Conservation (phyloP, 2,888 invertebrate genomes). For the Dusona sp. region DNA sequence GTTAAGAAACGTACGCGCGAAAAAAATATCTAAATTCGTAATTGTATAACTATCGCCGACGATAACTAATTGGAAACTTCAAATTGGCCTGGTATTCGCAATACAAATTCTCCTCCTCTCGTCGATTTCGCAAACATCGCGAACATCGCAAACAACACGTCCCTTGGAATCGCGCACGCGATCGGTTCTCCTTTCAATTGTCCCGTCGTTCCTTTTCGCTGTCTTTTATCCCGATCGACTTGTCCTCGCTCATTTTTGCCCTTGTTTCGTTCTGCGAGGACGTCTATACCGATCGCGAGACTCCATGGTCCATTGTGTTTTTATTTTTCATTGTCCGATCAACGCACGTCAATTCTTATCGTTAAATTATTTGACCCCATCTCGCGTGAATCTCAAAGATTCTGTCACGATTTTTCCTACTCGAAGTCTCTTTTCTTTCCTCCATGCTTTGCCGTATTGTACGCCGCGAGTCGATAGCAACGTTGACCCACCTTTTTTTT, state of each 20-base stretch:
- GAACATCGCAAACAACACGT: constrained; percentile 51
- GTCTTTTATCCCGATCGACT: constrained; percentile 15
- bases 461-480: neutral
- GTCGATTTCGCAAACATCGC: constrained; percentile 50
- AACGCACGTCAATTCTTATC: constrained; percentile 10
- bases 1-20: neutral
- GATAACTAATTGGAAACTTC: neutral
- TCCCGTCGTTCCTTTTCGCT: constrained; percentile 44
- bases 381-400: neutral
- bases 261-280: constrained; percentile 48
- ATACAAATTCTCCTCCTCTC: constrained; percentile 21
- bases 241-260: neutral
- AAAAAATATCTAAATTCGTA: neutral
- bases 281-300: constrained; percentile 29
- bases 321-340: constrained; percentile 7
- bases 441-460: neutral
- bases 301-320: constrained; percentile 42
- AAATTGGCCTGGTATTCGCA: neutral
- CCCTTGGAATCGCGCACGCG: constrained; percentile 60
- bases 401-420: neutral
- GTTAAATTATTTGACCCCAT: constrained; percentile 30
- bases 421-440: neutral
- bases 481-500: neutral
- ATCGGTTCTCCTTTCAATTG: constrained; percentile 52
- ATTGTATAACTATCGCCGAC: neutral